Evolutionary conservation across 2,113 vertebrate genomes (phyloP).

Genomic region (Callopanchax toddi): DNA sequence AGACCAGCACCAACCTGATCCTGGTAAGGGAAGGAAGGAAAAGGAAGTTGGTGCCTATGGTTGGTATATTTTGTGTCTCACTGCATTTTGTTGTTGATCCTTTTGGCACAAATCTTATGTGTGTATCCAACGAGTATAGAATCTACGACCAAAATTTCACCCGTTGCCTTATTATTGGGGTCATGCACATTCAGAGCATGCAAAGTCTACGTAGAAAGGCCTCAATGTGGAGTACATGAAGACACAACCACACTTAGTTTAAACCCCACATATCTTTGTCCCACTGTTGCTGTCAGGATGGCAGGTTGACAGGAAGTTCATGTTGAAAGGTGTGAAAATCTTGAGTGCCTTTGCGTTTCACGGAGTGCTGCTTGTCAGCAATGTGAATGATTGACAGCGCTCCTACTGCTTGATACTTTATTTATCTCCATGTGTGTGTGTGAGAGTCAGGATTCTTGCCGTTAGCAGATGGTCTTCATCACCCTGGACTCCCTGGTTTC

Average conservation of each 20-base stretch:
- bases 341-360: constrained; percentile 11
- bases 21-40: no score
- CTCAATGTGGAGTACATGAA: no score
- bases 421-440: constrained; percentile 19
- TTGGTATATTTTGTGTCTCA: no score
- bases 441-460: neutral
- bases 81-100: no score
- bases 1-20: no score
- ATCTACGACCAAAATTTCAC: no score
- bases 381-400: constrained; percentile 20
- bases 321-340: constrained; percentile 45
- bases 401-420: constrained; percentile 21
- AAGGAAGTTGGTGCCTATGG: no score
- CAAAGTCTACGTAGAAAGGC: no score
- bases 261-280: neutral
- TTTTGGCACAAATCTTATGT: no score
- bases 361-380: constrained; percentile 9
- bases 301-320: constrained; percentile 48
- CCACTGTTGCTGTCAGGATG: constrained; percentile 17
- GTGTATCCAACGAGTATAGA: no score
- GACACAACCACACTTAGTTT: no score
- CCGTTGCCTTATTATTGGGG: neutral
- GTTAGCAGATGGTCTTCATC: constrained; percentile 17
- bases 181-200: no score
- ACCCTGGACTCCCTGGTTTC: constrained; percentile 1